These are phyloP conservation scores for Nothobranchius furzeri DNA, from an alignment of 2,113 vertebrate genomes.

Conservation along the genomic window DNA sequence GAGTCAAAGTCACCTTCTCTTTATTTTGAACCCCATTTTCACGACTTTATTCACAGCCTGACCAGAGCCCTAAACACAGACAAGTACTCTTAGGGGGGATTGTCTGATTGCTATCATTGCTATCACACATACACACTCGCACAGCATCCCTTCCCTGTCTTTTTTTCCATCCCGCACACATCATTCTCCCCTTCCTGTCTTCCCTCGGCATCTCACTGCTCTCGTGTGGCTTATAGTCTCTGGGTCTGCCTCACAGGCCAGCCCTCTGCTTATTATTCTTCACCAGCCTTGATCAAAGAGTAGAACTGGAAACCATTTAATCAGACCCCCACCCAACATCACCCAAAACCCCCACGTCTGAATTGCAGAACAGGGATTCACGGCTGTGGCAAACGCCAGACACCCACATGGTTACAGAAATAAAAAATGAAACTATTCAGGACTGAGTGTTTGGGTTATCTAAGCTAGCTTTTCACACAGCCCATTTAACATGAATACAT, in stretches of 20 bases:
- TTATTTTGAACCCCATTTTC: conserved; percentile 36
- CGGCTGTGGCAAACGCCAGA: conserved; percentile 46
- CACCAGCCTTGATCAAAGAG: conserved; percentile 76
- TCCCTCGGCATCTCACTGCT: conserved; percentile 55
- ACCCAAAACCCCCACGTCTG: not conserved
- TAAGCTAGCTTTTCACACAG: conserved; percentile 41
- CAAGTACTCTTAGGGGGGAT: conserved; percentile 49
- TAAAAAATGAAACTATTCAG: conserved; percentile 54
- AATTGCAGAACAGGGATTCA: conserved; percentile 57
- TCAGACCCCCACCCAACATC: conserved; percentile 50
- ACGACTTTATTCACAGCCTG: conserved; percentile 34
- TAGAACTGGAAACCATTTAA: conserved; percentile 79
- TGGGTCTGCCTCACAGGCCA: conserved; percentile 64
- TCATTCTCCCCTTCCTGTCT: conserved; percentile 11
- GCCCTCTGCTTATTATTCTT: conserved; percentile 76
- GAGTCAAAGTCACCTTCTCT: conserved; percentile 35
- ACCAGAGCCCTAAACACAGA: conserved; percentile 26
- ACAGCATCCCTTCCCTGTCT: conserved; percentile 13
- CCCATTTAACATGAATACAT: conserved; percentile 57
- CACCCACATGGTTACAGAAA: conserved; percentile 43
- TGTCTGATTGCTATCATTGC: conserved; percentile 54
- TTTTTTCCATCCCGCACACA: conserved; percentile 30
- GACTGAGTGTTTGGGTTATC: conserved; percentile 43
- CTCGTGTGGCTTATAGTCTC: conserved; percentile 65
- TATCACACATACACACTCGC: conserved; percentile 2